phyloP scores from a whole-genome alignment of 2,888 invertebrate genomes.

The Folsomia manolachei region DNA sequence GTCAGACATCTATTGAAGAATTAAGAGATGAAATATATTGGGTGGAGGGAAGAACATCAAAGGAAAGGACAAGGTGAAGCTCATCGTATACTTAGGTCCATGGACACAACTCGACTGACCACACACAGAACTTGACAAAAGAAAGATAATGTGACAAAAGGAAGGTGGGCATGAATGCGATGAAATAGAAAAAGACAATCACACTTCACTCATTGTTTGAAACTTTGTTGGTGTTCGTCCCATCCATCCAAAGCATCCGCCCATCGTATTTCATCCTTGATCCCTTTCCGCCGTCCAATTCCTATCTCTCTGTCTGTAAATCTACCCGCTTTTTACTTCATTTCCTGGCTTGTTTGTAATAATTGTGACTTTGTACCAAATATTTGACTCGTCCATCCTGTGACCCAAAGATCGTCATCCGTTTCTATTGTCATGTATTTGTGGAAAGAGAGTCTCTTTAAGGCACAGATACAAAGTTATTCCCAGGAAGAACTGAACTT shows the following conservation, averaged over 20 bases:
- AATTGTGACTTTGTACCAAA: no score
- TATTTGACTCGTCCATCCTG: no score
- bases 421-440: neutral
- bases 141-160: conserved; percentile 21
- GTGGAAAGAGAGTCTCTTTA: neutral
- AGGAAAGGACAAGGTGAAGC: no score
- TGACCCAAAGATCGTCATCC: no score
- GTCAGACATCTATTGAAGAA: neutral
- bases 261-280: conserved; percentile 1
- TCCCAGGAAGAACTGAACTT: neutral
- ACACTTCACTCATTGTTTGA: conserved; percentile 19
- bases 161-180: conserved; percentile 21
- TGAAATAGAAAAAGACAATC: conserved; percentile 22
- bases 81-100: neutral
- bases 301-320: neutral
- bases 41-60: neutral
- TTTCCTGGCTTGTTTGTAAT: no score
- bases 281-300: neutral
- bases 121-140: conserved; percentile 14
- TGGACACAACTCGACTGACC: neutral
- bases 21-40: neutral
- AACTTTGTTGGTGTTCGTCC: conserved; percentile 14
- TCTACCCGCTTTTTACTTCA: neutral
- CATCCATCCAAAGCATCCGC: no score
- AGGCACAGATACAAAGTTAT: neutral